phyloP scores from a whole-genome alignment of 2,888 invertebrate genomes.

The Steinernema hermaphroditum region DNA sequence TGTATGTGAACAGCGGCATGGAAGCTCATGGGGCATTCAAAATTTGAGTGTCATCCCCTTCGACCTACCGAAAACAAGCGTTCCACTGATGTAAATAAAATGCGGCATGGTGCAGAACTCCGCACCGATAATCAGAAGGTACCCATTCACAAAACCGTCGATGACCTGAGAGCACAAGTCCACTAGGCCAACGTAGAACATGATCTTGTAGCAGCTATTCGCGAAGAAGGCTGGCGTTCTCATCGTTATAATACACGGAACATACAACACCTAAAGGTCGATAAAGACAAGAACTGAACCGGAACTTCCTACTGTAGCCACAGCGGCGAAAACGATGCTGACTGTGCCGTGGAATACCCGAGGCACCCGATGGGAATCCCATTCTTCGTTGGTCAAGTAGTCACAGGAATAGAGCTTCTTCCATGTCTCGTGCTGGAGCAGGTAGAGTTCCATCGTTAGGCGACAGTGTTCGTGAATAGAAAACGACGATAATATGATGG shows the following conservation, averaged over 20 bases:
- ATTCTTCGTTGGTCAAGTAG: conserved; percentile 5
- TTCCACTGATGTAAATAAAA: conserved; percentile 38
- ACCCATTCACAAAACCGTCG: conserved; percentile 37
- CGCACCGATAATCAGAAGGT: conserved; percentile 35
- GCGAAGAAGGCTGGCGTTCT: conserved; percentile 34
- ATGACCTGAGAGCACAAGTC: conserved; percentile 37
- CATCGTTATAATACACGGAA: conserved; percentile 38
- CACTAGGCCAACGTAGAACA: conserved; percentile 38
- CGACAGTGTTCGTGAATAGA: no score
- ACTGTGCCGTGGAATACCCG: neutral
- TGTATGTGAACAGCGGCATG: no score
- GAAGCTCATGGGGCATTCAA: no score
- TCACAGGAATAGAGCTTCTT: conserved; percentile 6
- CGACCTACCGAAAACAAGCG: neutral
- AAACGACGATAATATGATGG: no score
- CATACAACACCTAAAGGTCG: conserved; percentile 27
- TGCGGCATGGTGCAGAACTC: conserved; percentile 36
- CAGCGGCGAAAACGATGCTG: neutral
- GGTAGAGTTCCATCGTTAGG: conserved; percentile 21
- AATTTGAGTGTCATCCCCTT: no score
- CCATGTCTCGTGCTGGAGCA: conserved; percentile 1
- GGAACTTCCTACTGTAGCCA: conserved; percentile 1
- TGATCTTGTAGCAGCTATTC: conserved; percentile 40
- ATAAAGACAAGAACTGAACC: neutral
- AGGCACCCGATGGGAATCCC: neutral